phyloP scores from a whole-genome alignment of 2,797 vertebrate species.

The Sebastes paucispinis region DNA sequence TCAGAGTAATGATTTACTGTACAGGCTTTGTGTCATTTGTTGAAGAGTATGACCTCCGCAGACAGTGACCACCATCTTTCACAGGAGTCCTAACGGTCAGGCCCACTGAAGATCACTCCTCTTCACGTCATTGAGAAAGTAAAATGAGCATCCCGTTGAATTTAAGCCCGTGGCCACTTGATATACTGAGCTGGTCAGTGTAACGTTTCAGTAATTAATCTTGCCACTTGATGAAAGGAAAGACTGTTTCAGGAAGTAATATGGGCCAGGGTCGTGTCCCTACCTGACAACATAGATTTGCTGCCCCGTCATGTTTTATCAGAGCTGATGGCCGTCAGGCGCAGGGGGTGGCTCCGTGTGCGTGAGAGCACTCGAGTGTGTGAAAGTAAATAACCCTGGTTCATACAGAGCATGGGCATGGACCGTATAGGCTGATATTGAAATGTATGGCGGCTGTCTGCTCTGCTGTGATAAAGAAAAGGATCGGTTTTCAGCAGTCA shows the following conservation, averaged over 20 bases:
- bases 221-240: constrained; percentile 33
- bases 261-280: constrained; percentile 5
- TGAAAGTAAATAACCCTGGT: constrained; percentile 14
- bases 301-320: constrained; percentile 40
- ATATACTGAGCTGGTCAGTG: constrained; percentile 33
- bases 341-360: neutral
- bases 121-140: neutral
- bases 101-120: constrained; percentile 1
- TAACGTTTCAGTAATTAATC: constrained; percentile 57
- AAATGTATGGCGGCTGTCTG: constrained; percentile 8
- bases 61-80: constrained; percentile 35
- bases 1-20: constrained; percentile 34
- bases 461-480: constrained; percentile 28
- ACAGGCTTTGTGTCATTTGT: constrained; percentile 35
- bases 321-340: constrained; percentile 11
- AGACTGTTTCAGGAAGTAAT: constrained; percentile 41
- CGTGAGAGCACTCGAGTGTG: neutral
- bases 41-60: constrained; percentile 1
- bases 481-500: constrained; percentile 1
- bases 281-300: constrained; percentile 41
- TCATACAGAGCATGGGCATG: neutral
- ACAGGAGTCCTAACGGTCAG: neutral
- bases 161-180: neutral
- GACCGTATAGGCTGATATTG: neutral
- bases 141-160: neutral